Evolutionary conservation across 2,888 invertebrate genomes (phyloP).

Genomic region (Polia nebulosa): DNA sequence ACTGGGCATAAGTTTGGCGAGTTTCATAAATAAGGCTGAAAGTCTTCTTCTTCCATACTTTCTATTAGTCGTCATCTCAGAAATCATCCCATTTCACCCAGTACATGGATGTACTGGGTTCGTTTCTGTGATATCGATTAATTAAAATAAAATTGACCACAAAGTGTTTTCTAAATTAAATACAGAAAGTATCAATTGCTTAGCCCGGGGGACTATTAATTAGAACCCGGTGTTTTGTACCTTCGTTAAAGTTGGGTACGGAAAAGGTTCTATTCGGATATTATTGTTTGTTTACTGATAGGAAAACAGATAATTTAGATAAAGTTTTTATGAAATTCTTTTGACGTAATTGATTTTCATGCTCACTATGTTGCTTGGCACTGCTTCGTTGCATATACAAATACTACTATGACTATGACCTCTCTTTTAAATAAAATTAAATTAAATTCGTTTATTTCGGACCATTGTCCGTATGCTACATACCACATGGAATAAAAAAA

Average conservation of each 20-base stretch:
- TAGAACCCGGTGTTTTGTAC: slow-evolving; percentile 42
- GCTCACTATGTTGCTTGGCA: background rate
- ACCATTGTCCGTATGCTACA: no score
- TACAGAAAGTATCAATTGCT: slow-evolving; percentile 50
- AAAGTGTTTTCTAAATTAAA: slow-evolving; percentile 36
- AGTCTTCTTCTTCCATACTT: no score
- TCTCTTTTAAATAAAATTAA: no score
- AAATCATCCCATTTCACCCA: background rate
- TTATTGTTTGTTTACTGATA: slow-evolving; percentile 29
- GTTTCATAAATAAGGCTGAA: no score
- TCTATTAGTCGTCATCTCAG: no score
- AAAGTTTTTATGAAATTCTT: slow-evolving; percentile 18
- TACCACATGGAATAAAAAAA: no score
- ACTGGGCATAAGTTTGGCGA: no score
- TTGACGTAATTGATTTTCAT: slow-evolving; percentile 14
- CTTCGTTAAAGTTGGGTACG: slow-evolving; percentile 42
- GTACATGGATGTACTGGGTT: background rate
- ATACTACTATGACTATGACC: no score
- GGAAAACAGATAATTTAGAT: background rate
- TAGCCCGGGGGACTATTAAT: slow-evolving; percentile 40
- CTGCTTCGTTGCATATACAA: background rate
- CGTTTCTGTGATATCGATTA: background rate
- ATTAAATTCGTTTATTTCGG: no score
- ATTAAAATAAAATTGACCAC: slow-evolving; percentile 19
- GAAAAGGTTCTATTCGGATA: slow-evolving; percentile 25